A percentile compares a stretch with the other conserved stretches of the same genome.
Evolutionary conservation across 2,888 invertebrate species (phyloP).

Genomic region (Malacosoma neustria): DNA sequence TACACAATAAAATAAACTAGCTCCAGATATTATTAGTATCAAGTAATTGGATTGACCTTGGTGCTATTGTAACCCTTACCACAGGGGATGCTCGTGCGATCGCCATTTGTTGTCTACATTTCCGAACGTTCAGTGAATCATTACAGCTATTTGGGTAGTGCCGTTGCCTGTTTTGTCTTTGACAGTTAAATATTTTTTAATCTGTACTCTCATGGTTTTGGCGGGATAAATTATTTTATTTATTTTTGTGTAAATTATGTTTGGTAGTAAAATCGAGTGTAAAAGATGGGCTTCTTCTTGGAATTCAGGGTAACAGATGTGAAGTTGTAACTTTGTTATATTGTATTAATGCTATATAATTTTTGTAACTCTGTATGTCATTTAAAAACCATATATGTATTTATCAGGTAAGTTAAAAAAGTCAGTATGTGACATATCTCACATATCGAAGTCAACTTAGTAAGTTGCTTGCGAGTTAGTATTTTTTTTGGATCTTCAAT

Average conservation of each 20-base stretch:
- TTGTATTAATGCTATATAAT: no score
- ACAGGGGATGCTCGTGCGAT: constrained; percentile 29
- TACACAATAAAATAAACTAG: background rate
- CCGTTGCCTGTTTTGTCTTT: constrained; percentile 4
- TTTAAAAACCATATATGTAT: no score
- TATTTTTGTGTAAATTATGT: constrained; percentile 49
- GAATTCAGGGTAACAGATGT: constrained; percentile 31
- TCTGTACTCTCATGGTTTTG: constrained; percentile 5
- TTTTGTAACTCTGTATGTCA: no score
- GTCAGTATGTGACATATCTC: no score
- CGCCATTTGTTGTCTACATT: constrained; percentile 44
- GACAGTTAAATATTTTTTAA: constrained; percentile 8
- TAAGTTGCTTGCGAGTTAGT: no score
- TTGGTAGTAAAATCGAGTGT: constrained; percentile 75
- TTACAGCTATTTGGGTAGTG: constrained; percentile 16
- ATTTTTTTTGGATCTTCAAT: no score
- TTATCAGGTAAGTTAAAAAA: no score
- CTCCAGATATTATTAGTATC: constrained; percentile 36
- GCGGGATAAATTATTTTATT: constrained; percentile 1
- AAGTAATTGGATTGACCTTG: constrained; percentile 71
- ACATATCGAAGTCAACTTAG: no score
- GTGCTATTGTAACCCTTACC: constrained; percentile 55
- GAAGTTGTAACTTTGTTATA: no score
- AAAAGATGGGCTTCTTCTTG: constrained; percentile 69
- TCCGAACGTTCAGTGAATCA: constrained; percentile 34